Conservation (phyloP, 2,797 vertebrate species). For the Sitta carolinensis region DNA sequence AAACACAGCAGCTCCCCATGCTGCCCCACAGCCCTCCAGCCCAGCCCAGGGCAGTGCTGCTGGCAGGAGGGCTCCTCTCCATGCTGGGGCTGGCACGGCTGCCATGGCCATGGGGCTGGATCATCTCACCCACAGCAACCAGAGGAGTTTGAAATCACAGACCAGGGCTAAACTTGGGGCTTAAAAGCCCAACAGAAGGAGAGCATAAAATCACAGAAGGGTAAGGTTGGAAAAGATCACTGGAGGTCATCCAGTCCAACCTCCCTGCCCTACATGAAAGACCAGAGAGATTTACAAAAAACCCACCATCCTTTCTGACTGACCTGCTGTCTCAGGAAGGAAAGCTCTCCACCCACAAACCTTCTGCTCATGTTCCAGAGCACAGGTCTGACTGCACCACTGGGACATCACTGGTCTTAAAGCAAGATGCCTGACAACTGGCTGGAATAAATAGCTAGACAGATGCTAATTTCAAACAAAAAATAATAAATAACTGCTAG, state of each 20-base stretch:
- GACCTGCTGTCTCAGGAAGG: neutral
- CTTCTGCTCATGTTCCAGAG: neutral
- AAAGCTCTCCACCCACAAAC: neutral
- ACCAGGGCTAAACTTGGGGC: neutral
- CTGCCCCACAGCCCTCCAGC: neutral
- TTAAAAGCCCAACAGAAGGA: neutral
- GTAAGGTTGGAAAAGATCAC: neutral
- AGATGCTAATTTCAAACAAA: neutral
- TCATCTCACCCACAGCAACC: neutral
- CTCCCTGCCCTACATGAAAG: neutral
- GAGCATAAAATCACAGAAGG: neutral
- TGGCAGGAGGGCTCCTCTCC: neutral
- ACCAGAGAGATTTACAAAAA: neutral
- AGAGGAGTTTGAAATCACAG: neutral
- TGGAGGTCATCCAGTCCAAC: neutral
- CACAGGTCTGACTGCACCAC: neutral
- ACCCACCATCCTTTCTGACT: neutral
- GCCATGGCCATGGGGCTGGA: fast-evolving
- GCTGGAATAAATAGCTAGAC: neutral
- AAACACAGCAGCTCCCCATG: neutral
- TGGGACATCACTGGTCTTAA: neutral
- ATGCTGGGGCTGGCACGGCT: neutral
- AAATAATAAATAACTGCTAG: neutral
- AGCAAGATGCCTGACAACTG: neutral
- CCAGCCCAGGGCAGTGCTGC: neutral